Evolutionary conservation across 30 jellyfish, hydroid and myxozoan species (phyloP), one percentile per base, ranked within the genome.

Genomic region (Aurelia sp.): DNA sequence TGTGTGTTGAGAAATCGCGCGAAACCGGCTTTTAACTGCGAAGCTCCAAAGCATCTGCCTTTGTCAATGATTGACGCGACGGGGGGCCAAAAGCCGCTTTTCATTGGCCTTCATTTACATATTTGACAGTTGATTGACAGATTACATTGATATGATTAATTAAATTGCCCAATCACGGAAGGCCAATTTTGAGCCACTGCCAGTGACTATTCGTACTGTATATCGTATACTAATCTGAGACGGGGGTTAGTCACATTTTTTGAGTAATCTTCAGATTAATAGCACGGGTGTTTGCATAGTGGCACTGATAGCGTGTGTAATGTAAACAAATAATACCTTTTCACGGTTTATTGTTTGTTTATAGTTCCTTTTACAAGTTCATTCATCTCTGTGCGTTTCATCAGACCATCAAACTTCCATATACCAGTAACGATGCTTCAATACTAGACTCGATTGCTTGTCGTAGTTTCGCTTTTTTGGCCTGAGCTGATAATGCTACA

Each of bases 61-160:
- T 35, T 35, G 72, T 70, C 81, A 67, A 61, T 69, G 92, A 69
- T 81, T 73, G 75, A 84, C 90, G 62, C 97, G 86, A 82, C 92
- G 90, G 97, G 97, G 97, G 55, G 97, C 75, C 79, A 37, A 89
- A 89, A 81, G 86, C 90, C 93, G 70, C 88, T 44, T 79, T 72
- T 89, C 86, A 89, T 89, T 89, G 97, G 97, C 84, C 79, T 76
- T 82, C 89, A 82, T 89, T 88, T 82, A 75, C 70, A 72, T 72
- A 93, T 50, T 89, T 89, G 97, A 89, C 97, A 79, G 85, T 40
- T 89, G 97, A 74, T 89, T 89, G 97, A 80, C 97, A 73, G 92
- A 69, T 89, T 66, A 65, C 86, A 59, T 73, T 89, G 89, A 89
- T 85, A 81, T 66, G 89, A 89, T 89, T 89, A 81, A 89, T 81